Conservation (phyloP, 2,113 vertebrate genomes). For the Nanorana parkeri region DNA sequence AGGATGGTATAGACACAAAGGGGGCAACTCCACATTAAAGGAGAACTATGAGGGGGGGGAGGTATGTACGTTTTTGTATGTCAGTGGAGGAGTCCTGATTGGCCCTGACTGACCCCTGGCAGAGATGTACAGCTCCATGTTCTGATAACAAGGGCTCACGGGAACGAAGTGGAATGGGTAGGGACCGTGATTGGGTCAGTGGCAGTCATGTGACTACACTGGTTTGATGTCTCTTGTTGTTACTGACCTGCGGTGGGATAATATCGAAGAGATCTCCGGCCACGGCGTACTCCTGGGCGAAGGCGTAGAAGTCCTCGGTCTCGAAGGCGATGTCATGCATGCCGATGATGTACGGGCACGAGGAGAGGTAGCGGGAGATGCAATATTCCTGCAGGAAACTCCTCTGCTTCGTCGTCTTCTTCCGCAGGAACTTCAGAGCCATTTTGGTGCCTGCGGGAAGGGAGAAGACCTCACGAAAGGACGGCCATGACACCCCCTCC, state of each 20-base stretch:
- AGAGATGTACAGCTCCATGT: no score
- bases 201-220: no score
- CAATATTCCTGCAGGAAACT: conserved; percentile 83
- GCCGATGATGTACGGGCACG: conserved; percentile 84
- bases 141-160: no score
- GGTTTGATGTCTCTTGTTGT: neutral
- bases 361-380: conserved; percentile 80
- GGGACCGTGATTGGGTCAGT: no score
- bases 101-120: no score
- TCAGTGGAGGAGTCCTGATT: no score
- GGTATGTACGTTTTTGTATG: no score
- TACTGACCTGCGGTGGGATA: conserved; percentile 83
- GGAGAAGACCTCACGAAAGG: neutral
- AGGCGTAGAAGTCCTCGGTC: conserved; percentile 82
- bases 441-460: conserved; percentile 77
- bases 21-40: no score
- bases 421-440: conserved; percentile 84
- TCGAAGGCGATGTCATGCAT: conserved; percentile 84
- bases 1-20: no score
- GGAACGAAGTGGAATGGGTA: no score
- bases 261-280: conserved; percentile 85
- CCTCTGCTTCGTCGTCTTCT: conserved; percentile 84
- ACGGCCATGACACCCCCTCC: neutral
- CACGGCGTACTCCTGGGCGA: conserved; percentile 82
- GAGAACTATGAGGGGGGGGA: no score